These are phyloP conservation scores for Elmis aenea DNA, from an alignment of 2,888 invertebrate genomes.

Conservation along the genomic window DNA sequence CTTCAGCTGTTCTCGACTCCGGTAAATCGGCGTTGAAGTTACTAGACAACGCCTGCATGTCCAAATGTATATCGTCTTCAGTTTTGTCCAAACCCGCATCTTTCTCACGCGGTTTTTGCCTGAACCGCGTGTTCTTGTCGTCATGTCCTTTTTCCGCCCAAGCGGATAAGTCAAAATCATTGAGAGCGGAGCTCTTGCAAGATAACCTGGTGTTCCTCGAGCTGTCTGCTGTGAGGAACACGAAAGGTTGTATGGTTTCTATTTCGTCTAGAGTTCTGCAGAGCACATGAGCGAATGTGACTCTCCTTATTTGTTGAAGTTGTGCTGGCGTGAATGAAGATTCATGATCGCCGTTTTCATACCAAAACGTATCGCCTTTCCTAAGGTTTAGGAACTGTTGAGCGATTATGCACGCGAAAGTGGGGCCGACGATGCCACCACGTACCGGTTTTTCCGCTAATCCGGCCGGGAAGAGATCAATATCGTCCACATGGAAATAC, in stretches of 20 bases:
- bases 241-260: conserved; percentile 66
- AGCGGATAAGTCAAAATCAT: conserved; percentile 56
- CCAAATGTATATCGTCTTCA: too few relatives aligned
- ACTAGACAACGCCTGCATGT: too few relatives aligned
- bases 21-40: too few relatives aligned
- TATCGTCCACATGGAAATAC: conserved; percentile 67
- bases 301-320: conserved; percentile 65
- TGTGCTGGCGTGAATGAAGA: conserved; percentile 74
- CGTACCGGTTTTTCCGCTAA: conserved; percentile 75
- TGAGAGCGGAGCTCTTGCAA: conserved; percentile 50
- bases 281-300: conserved; percentile 67
- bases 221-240: conserved; percentile 59
- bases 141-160: conserved; percentile 51
- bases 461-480: conserved; percentile 80
- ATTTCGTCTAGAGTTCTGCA: conserved; percentile 63
- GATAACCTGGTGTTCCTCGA: conserved; percentile 56
- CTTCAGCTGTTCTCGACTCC: too few relatives aligned
- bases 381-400: conserved; percentile 77
- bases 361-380: conserved; percentile 78
- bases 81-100: too few relatives aligned
- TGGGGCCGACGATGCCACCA: conserved; percentile 78
- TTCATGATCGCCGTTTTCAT: conserved; percentile 71
- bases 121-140: conserved; percentile 3
- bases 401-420: conserved; percentile 83
- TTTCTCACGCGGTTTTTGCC: neutral